Base-by-base conservation (phyloP, 2,888 invertebrate species). In the Yponomeuta plumbellus region DNA sequence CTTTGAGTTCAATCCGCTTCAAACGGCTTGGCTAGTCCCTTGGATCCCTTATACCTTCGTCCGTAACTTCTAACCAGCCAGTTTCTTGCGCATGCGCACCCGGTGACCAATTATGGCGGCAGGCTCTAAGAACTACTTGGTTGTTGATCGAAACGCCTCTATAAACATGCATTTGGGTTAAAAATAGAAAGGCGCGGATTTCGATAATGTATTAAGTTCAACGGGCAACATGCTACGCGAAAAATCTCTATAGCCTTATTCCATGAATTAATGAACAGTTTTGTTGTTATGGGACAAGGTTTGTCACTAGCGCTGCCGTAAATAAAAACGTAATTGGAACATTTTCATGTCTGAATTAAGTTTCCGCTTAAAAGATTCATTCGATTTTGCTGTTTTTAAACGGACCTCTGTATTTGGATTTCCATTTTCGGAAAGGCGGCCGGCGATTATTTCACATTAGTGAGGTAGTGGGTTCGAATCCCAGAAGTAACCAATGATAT, bases 81-180 rank as follows among this genome's bases (percentile, higher is more conserved):
- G 23, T 59, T 59, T 59, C 59, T 59, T 59, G 59, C 59, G 21
- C 59, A 21, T 21, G 23, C 59, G 23, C 59, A 59, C 23, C 23
- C 59, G 66, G 40, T 62, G 39, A 39, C 67, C 69, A 67, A 68
- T 71, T 69, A 68, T 68, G 69, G 67, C 57, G 66, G 56, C 62
- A 26, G 40, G 68, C 57, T 67, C 23, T 11, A 11, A 20, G 63
- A 44, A 64, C 58, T 39, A 58, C 62, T 39, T 26, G n/a, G 44
- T 13, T 52, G 44, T 52, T 52, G 44, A 52, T 52, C 44, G 17
- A 17, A 52, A 52, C 34, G 17, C 17, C 44, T 52, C 17, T 17
- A 52, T 52, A 52, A 52, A 52, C 44, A 52, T 52, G 17, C 17
- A 52, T 52, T 52, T 52, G 44, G 10, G 44, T 52, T 52, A 13